phyloP scores from a whole-genome alignment of 2,113 vertebrate genomes.

The Sylvia atricapilla region DNA sequence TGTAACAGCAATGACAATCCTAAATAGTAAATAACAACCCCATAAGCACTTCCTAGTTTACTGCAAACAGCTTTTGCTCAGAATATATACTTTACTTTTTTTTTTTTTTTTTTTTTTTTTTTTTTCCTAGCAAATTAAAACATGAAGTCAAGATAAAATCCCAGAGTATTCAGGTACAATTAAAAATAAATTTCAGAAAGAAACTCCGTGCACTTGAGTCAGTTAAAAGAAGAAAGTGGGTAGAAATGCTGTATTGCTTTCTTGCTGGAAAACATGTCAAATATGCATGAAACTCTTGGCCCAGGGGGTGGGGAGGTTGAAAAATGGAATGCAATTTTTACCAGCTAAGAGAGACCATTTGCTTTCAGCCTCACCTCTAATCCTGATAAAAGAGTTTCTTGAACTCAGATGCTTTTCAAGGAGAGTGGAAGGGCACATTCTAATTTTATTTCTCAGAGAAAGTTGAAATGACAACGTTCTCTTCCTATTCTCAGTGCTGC shows the following conservation, averaged over 20 bases:
- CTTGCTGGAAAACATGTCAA: slow-evolving; percentile 68
- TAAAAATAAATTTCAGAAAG: slow-evolving; percentile 8
- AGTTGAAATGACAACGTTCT: background rate
- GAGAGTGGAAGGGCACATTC: slow-evolving; percentile 37
- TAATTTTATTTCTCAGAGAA: slow-evolving; percentile 32
- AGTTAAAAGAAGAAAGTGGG: background rate
- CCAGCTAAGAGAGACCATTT: slow-evolving; percentile 44
- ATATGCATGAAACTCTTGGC: slow-evolving; percentile 62
- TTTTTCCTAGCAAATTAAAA: background rate
- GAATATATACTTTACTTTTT: background rate
- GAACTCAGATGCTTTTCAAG: slow-evolving; percentile 54
- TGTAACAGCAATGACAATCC: background rate
- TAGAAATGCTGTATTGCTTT: slow-evolving; percentile 29
- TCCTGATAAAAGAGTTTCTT: slow-evolving; percentile 64
- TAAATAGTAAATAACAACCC: background rate
- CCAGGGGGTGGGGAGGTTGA: slow-evolving; percentile 18
- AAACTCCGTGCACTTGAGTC: background rate
- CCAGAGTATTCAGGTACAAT: background rate
- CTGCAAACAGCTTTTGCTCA: background rate
- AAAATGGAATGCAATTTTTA: slow-evolving; percentile 33
- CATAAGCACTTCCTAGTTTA: background rate
- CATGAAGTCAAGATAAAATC: background rate
- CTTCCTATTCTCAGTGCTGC: background rate
- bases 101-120: background rate
- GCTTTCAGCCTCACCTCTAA: slow-evolving; percentile 67